These are phyloP conservation scores for Batillaria attramentaria DNA, from an alignment of 1,140 invertebrate genomes.

Conservation along the genomic window DNA sequence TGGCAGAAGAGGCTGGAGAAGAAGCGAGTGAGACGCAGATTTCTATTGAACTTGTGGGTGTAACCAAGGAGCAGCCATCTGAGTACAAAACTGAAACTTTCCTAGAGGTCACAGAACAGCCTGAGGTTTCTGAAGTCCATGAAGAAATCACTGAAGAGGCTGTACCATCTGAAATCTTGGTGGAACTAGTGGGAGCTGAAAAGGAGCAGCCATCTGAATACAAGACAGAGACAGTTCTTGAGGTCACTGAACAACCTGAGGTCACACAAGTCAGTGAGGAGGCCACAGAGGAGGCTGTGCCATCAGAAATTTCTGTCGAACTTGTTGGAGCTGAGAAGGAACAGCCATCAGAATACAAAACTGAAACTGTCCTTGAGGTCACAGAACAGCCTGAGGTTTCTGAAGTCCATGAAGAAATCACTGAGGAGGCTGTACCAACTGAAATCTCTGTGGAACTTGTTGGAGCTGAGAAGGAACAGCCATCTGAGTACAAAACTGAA, in stretches of 20 bases:
- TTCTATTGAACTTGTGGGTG: conserved; percentile 17
- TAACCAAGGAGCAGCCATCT: conserved; percentile 16
- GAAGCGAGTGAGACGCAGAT: conserved; percentile 27
- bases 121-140: conserved; percentile 36
- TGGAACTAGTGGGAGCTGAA: conserved; percentile 29
- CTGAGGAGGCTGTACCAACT: conserved; percentile 33
- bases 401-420: conserved; percentile 41
- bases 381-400: conserved; percentile 29
- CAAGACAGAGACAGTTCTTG: conserved; percentile 43
- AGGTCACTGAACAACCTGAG: conserved; percentile 41
- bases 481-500: conserved; percentile 42
- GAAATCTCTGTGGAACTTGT: conserved; percentile 48
- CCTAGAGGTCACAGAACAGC: conserved; percentile 31
- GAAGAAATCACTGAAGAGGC: conserved; percentile 41
- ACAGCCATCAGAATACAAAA: conserved; percentile 43
- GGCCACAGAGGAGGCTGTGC: conserved; percentile 40
- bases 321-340: conserved; percentile 42
- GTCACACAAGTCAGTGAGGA: conserved; percentile 42
- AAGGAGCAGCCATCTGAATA: conserved; percentile 40
- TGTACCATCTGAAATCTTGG: conserved; percentile 32
- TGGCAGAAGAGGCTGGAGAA: conserved; percentile 28
- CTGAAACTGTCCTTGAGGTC: conserved; percentile 38
- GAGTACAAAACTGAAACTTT: conserved; percentile 33
- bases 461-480: conserved; percentile 39
- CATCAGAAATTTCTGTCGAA: conserved; percentile 50